These are phyloP conservation scores for Arbacia lixula DNA, from an alignment of 53 echinoderm and acorn worm genomes.

Conservation along the genomic window DNA sequence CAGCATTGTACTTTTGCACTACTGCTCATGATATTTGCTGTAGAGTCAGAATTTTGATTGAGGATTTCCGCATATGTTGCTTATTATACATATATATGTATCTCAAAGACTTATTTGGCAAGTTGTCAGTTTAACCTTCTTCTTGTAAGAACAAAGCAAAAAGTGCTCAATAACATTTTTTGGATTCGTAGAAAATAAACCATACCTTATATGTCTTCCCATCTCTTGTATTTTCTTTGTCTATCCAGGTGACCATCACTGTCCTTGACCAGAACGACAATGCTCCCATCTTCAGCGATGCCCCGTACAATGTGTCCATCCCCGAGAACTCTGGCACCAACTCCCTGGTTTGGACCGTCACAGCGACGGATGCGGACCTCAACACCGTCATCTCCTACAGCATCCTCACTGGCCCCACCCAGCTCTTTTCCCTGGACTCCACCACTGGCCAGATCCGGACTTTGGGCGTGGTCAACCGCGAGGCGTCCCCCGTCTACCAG, in stretches of 20 bases:
- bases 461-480: slow-evolving; percentile 71
- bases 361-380: slow-evolving; percentile 79
- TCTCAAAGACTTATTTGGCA: too few species aligned
- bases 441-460: slow-evolving; percentile 72
- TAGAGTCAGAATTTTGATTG: too few species aligned
- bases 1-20: too few species aligned
- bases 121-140: too few species aligned
- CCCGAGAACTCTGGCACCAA: slow-evolving; percentile 62
- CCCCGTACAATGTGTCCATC: slow-evolving; percentile 74
- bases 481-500: slow-evolving; percentile 62
- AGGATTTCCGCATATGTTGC: too few species aligned
- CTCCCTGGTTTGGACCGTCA: slow-evolving; percentile 58
- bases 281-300: slow-evolving; percentile 71
- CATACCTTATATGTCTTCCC: not conserved
- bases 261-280: slow-evolving; percentile 88
- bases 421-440: slow-evolving; percentile 70
- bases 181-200: too few species aligned
- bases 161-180: too few species aligned
- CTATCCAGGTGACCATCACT: slow-evolving; percentile 70
- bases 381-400: slow-evolving; percentile 75
- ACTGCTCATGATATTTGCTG: too few species aligned
- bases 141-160: too few species aligned
- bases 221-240: slow-evolving; percentile 8
- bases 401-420: slow-evolving; percentile 70
- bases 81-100: too few species aligned